phyloP scores from a whole-genome alignment of 2,113 vertebrate genomes.

The Cacatua alba region DNA sequence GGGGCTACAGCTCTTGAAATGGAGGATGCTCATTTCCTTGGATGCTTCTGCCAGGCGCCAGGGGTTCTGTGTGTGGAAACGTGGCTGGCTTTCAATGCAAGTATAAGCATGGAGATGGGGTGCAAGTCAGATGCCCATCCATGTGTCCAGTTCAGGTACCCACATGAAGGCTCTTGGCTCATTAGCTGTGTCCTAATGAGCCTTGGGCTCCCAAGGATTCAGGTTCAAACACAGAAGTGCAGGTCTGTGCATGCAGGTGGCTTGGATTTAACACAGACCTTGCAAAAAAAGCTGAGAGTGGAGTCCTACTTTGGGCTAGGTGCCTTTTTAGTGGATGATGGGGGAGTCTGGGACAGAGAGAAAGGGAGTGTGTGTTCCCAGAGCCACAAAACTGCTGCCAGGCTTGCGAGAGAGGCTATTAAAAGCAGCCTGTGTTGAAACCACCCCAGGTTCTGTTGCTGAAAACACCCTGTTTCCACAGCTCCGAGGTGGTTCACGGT shows the following conservation, averaged over 20 bases:
- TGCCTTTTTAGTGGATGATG: neutral
- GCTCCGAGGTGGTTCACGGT: neutral
- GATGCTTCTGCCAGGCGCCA: neutral
- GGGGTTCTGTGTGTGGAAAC: neutral
- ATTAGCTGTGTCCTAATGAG: neutral
- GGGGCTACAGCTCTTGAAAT: neutral
- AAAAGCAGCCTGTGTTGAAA: neutral
- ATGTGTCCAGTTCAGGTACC: fast-evolving
- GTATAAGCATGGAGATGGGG: fast-evolving
- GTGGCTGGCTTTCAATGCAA: neutral
- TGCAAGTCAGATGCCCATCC: neutral
- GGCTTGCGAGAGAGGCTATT: neutral
- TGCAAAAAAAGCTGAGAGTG: neutral
- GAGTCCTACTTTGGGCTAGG: neutral
- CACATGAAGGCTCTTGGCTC: fast-evolving
- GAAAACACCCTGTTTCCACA: neutral
- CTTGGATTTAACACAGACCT: neutral
- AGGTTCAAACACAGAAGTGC: neutral
- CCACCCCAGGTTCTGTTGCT: neutral
- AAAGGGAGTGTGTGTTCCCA: neutral
- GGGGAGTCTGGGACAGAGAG: neutral
- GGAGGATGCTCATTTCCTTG: neutral
- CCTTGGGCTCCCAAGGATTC: neutral
- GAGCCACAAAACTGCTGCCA: neutral
- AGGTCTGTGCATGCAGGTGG: neutral